Conservation (phyloP, 2,113 vertebrate species). For the Brachionichthys hirsutus region DNA sequence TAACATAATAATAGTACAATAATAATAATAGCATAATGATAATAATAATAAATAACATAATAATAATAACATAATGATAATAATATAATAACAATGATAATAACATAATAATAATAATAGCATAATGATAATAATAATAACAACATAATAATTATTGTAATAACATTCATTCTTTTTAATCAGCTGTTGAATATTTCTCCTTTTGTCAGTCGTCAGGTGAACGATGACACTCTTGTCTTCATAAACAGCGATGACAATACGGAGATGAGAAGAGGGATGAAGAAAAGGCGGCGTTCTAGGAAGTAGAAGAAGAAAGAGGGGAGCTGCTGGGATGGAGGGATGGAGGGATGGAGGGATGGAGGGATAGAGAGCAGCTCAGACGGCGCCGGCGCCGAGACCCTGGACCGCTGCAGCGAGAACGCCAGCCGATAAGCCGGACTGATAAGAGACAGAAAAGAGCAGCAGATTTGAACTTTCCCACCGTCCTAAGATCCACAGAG, state of each 20-base stretch:
- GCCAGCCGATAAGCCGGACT: conserved; percentile 84
- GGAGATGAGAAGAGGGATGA: not conserved
- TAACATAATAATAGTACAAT: too few species aligned
- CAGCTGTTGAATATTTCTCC: too few species aligned
- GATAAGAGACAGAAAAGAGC: conserved; percentile 95
- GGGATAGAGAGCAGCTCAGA: conserved; percentile 50
- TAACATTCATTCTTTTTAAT: too few species aligned
- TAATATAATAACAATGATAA: too few species aligned
- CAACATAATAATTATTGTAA: too few species aligned
- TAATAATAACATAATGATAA: too few species aligned
- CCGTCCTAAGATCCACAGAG: conserved; percentile 74
- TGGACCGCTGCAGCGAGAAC: conserved; percentile 84
- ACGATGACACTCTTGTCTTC: not conserved
- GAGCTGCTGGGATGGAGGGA: conserved; percentile 21
- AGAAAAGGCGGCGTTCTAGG: conserved; percentile 45
- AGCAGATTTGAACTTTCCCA: conserved; percentile 98
- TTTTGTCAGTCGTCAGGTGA: too few species aligned
- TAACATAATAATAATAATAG: too few species aligned
- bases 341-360: conserved; percentile 18
- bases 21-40: too few species aligned
- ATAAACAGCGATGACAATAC: not conserved
- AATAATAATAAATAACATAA: too few species aligned
- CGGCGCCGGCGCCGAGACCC: conserved; percentile 81
- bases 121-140: too few species aligned
- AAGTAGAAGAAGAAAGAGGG: conserved; percentile 7